Evolutionary conservation across 2,797 vertebrate genomes (phyloP), one percentile per base, ranked within the genome.

Genomic region (Trematomus bernacchii): DNA sequence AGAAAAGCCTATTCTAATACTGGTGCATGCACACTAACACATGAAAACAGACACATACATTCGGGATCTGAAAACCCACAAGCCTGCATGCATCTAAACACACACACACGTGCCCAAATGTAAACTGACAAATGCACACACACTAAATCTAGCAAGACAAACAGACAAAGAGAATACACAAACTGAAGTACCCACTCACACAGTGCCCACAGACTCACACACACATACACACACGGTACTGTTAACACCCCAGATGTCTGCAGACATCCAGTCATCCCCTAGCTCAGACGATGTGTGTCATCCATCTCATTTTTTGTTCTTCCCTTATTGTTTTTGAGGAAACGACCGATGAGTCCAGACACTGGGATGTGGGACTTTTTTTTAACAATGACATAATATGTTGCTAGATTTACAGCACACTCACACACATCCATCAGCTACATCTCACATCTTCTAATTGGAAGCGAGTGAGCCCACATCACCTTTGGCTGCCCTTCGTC

Each of bases 181-280:
- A 69, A 51, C 54, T 57, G 47, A 73, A 66, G 54, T 58, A 80
- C 51, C 54, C 73, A 82, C 78, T 70, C 61, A 64, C 68, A 88
- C 65, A 43, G 54, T 70, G 73, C 79, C 74, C 82, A 83, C 75
- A 84, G 68, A 85, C 80, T 69, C 67, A 66, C 65, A 76, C 16
- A 77, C 81, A 69, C 23, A 64, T 30, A 59, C 55, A 71, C 42
- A 54, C 66, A 48, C 66, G 2, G 15, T 47, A 51, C 63, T 64
- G 73, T 84, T 82, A 82, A 82, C 66, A 83, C 62, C 67, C 79
- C 67, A 68, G 76, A 87, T 85, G 81, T 89, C 79, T 88, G 66
- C 71, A 89, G 87, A 91, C 86, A 82, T 83, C 70, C 73, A 88
- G 84, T 92, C 84, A 90, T 88, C 48, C 8, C 76, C 4, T 6